Evolutionary conservation across 2,113 vertebrate species (phyloP).

Genomic region (Tautogolabrus adspersus): DNA sequence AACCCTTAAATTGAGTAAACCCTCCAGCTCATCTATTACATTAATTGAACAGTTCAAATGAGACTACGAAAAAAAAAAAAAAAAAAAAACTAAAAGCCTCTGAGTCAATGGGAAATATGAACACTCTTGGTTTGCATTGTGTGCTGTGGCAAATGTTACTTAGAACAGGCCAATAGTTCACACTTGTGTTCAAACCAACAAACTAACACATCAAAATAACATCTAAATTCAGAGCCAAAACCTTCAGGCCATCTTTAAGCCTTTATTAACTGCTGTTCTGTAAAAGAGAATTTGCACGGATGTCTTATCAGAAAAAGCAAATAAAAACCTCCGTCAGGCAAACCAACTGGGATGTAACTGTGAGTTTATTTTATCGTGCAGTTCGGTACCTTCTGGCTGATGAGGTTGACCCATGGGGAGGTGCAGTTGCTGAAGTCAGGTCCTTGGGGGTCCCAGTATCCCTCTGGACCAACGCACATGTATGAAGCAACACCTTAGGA

Average conservation of each 20-base stretch:
- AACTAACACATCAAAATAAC: not conserved
- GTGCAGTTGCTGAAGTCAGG: slow-evolving; percentile 98
- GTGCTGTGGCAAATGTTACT: not conserved
- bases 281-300: not conserved
- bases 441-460: slow-evolving; percentile 93
- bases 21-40: slow-evolving; percentile 40
- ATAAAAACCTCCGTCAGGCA: not conserved
- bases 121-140: slow-evolving; percentile 12
- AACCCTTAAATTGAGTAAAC: slow-evolving; percentile 21
- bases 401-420: slow-evolving; percentile 95
- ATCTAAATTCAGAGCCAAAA: not conserved
- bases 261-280: not conserved
- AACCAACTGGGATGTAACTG: not conserved
- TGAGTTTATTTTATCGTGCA: not conserved
- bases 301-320: not conserved
- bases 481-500: slow-evolving; percentile 91
- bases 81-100: slow-evolving; percentile 5
- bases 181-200: not conserved
- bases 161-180: not conserved
- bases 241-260: not conserved
- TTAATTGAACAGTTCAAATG: slow-evolving; percentile 60
- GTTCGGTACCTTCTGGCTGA: slow-evolving; percentile 93
- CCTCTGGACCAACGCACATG: slow-evolving; percentile 88
- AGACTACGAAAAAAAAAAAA: slow-evolving; percentile 42
- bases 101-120: not conserved